Evolutionary conservation across 2,888 invertebrate genomes (phyloP).

Genomic region (Falcaria lacertinaria): DNA sequence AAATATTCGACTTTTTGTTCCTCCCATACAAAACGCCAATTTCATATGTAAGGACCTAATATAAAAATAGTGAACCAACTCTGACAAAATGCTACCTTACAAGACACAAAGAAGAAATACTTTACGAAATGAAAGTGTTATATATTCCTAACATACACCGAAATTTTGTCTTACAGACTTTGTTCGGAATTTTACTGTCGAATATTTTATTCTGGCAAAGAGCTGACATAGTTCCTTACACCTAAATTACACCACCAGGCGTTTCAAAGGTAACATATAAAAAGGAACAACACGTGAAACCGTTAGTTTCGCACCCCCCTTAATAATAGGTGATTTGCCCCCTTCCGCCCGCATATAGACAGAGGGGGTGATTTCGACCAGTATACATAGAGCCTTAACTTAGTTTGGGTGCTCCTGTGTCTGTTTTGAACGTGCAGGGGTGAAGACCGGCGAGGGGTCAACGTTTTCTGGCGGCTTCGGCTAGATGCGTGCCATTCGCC

Average conservation of each 20-base stretch:
- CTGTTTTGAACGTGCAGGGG: slow-evolving; percentile 4
- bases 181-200: not conserved
- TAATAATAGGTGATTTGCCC: slow-evolving; percentile 73
- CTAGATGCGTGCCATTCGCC: slow-evolving; percentile 62
- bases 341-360: slow-evolving; percentile 46
- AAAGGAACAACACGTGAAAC: slow-evolving; percentile 69
- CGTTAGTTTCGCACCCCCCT: slow-evolving; percentile 74
- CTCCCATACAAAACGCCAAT: too few relatives aligned
- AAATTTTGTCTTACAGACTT: too few relatives aligned
- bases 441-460: slow-evolving; percentile 27
- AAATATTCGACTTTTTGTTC: too few relatives aligned
- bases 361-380: slow-evolving; percentile 36
- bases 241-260: slow-evolving; percentile 65
- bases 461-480: slow-evolving; percentile 27
- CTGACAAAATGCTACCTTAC: too few relatives aligned
- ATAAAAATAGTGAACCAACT: too few relatives aligned
- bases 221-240: slow-evolving; percentile 45
- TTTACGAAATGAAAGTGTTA: too few relatives aligned
- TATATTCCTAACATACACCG: too few relatives aligned
- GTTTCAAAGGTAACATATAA: slow-evolving; percentile 67
- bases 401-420: slow-evolving; percentile 1
- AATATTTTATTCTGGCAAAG: slow-evolving; percentile 23
- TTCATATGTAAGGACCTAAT: too few relatives aligned
- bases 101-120: too few relatives aligned
- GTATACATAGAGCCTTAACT: slow-evolving; percentile 31